A percentile compares a stretch with the other conserved stretches of the same genome.
Evolutionary conservation across 2,113 vertebrate species (phyloP).

Genomic region (Dascyllus trimaculatus): DNA sequence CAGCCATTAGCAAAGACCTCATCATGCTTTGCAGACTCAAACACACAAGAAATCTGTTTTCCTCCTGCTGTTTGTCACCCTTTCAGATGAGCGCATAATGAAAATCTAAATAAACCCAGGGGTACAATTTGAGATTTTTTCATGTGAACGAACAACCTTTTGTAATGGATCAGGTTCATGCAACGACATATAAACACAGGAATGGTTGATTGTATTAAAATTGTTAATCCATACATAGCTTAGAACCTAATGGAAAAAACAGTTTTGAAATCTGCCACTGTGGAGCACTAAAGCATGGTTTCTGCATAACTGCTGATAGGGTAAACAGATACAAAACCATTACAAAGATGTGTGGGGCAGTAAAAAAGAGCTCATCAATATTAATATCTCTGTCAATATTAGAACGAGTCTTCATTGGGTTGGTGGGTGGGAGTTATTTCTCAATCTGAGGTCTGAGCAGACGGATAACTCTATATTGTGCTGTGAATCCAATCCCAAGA

Average conservation of each 20-base stretch:
- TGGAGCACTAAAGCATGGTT: conserved; percentile 19
- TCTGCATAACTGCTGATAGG: conserved; percentile 24
- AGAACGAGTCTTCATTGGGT: conserved; percentile 38
- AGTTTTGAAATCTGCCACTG: conserved; percentile 18
- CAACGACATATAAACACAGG: conserved; percentile 19
- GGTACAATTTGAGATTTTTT: not conserved
- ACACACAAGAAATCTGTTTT: not conserved
- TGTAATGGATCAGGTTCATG: not conserved
- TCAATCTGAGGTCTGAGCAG: conserved; percentile 39
- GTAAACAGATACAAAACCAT: conserved; percentile 58
- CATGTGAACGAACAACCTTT: not conserved
- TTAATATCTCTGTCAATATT: conserved; percentile 75
- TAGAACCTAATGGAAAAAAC: conserved; percentile 19
- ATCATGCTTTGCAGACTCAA: not conserved
- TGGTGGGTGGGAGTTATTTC: conserved; percentile 34
- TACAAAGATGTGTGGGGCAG: conserved; percentile 48
- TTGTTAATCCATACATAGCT: conserved; percentile 47
- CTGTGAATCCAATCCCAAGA: conserved; percentile 18
- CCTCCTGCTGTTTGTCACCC: not conserved
- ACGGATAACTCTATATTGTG: conserved; percentile 47
- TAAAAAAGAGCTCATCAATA: conserved; percentile 73
- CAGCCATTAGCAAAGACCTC: not conserved
- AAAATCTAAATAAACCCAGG: conserved; percentile 4
- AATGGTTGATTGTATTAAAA: conserved; percentile 10
- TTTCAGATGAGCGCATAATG: conserved; percentile 1